Evolutionary conservation across 2,113 vertebrate species (phyloP).

Genomic region (Seriola rivoliana): DNA sequence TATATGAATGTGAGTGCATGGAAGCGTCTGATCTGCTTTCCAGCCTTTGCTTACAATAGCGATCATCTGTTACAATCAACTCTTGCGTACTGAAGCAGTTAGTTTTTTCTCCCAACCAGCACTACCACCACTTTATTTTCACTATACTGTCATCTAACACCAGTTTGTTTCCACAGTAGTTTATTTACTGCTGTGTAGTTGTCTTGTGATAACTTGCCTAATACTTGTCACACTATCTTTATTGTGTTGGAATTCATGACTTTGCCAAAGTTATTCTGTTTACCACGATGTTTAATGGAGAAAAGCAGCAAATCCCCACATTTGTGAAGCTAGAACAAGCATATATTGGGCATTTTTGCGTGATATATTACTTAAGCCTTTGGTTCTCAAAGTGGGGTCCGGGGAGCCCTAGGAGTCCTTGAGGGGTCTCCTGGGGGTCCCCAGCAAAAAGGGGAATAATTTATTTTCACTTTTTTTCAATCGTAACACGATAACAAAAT

Average conservation of each 20-base stretch:
- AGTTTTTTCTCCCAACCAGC: slow-evolving; percentile 21
- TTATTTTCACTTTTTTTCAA: too few relatives aligned
- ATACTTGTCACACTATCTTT: slow-evolving; percentile 9
- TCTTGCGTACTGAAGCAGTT: slow-evolving; percentile 50
- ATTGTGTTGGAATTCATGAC: neutral
- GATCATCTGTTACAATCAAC: slow-evolving; percentile 34
- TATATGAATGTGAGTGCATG: neutral
- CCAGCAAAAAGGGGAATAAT: too few relatives aligned
- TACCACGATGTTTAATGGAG: neutral
- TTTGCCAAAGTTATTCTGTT: neutral
- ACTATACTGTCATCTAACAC: slow-evolving; percentile 27
- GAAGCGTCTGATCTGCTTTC: slow-evolving; percentile 18
- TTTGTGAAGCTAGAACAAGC: neutral
- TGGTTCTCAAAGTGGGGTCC: too few relatives aligned
- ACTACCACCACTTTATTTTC: slow-evolving; percentile 36
- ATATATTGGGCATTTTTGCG: neutral
- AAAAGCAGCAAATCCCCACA: neutral
- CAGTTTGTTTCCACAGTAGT: slow-evolving; percentile 23
- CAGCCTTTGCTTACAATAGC: slow-evolving; percentile 34
- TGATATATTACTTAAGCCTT: neutral
- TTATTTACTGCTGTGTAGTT: slow-evolving; percentile 27
- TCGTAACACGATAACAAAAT: too few relatives aligned
- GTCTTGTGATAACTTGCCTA: slow-evolving; percentile 15
- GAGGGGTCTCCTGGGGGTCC: too few relatives aligned
- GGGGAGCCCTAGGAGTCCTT: too few relatives aligned